phyloP scores from a whole-genome alignment of 2,888 invertebrate genomes.

The Euspilapteryx auroguttella region DNA sequence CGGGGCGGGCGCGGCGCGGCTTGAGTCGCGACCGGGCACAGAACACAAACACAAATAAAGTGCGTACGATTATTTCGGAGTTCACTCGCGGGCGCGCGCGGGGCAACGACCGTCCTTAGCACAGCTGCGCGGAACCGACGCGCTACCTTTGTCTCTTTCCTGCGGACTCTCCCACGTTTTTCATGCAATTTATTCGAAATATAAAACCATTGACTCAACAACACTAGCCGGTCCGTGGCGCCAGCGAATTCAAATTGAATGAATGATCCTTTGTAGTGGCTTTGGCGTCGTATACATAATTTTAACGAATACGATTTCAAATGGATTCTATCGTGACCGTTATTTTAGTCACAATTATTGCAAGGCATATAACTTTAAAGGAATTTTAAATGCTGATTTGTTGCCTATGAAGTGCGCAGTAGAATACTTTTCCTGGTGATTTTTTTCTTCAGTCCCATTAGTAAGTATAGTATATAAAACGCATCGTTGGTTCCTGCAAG shows the following conservation, averaged over 20 bases:
- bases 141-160: slow-evolving; percentile 6
- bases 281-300: too few relatives aligned
- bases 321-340: too few relatives aligned
- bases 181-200: slow-evolving; percentile 14
- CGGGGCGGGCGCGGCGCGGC: slow-evolving; percentile 4
- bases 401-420: too few relatives aligned
- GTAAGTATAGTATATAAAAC: slow-evolving; percentile 3
- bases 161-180: slow-evolving; percentile 10
- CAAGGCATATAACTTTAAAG: too few relatives aligned
- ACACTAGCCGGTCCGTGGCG: slow-evolving; percentile 1
- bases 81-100: slow-evolving; percentile 50
- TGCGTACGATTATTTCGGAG: slow-evolving; percentile 49
- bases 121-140: slow-evolving; percentile 36
- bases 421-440: too few relatives aligned
- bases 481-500: slow-evolving; percentile 9
- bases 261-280: too few relatives aligned
- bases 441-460: too few relatives aligned
- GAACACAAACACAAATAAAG: slow-evolving; percentile 13
- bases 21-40: too few relatives aligned
- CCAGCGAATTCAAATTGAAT: too few relatives aligned
- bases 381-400: too few relatives aligned
- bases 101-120: slow-evolving; percentile 61
- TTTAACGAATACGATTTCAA: too few relatives aligned
- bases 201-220: slow-evolving; percentile 18
- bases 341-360: too few relatives aligned